phyloP scores from a whole-genome alignment of 2,113 vertebrate genomes.

The Colaptes auratus region DNA sequence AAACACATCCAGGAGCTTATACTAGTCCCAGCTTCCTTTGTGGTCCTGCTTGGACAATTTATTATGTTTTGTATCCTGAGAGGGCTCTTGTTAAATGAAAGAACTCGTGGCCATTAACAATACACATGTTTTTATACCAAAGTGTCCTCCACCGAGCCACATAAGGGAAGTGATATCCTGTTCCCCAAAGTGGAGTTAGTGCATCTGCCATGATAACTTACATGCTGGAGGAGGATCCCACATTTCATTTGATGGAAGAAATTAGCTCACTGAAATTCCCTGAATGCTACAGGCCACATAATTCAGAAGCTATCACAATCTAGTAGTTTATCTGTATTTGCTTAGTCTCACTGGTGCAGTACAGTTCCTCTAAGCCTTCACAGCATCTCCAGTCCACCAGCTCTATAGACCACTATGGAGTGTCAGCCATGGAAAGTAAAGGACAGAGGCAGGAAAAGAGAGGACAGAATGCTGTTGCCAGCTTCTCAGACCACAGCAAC shows the following conservation, averaged over 20 bases:
- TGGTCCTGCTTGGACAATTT: not conserved
- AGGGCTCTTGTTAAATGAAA: not conserved
- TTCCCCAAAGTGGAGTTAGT: not conserved
- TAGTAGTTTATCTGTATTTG: not conserved
- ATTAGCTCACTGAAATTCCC: not conserved
- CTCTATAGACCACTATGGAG: not conserved
- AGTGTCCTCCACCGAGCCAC: not conserved
- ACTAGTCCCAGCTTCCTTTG: not conserved
- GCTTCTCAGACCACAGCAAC: not conserved
- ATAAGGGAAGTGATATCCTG: not conserved
- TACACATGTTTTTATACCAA: not conserved
- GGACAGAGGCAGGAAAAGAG: not conserved
- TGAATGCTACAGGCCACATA: not conserved
- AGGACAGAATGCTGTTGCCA: not conserved
- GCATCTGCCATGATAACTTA: not conserved
- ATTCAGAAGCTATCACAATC: not conserved
- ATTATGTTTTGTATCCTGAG: not conserved
- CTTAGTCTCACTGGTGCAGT: accelerated
- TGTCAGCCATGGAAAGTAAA: not conserved
- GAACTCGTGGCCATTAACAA: not conserved
- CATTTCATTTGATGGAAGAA: not conserved
- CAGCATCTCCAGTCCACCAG: not conserved
- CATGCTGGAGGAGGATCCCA: not conserved
- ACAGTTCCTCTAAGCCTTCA: too few relatives aligned
- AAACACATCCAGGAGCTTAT: not conserved